Percentiles rank a stretch among this genome's conserved stretches.
These are phyloP conservation scores for Chunga burmeisteri DNA, from an alignment of 2,113 vertebrate species.

Conservation along the genomic window DNA sequence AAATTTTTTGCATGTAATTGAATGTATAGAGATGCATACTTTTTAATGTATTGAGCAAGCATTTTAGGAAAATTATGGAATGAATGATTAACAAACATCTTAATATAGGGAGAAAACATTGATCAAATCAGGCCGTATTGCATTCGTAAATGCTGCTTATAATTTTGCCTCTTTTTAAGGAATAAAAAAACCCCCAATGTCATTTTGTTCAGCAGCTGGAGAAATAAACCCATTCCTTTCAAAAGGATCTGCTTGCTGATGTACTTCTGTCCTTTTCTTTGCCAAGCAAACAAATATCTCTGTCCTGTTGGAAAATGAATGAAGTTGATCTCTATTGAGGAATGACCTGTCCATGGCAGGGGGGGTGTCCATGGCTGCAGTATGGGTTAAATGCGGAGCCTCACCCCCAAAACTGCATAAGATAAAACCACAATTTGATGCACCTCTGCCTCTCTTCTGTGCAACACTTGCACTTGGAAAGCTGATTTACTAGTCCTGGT, in stretches of 20 bases:
- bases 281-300: not conserved
- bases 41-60: constrained; percentile 8
- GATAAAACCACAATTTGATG: not conserved
- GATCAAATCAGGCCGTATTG: constrained; percentile 5
- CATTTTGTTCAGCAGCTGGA: not conserved
- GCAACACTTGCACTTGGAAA: not conserved
- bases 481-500: not conserved
- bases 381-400: not conserved
- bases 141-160: constrained; percentile 1
- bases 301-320: not conserved
- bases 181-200: not conserved
- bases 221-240: not conserved
- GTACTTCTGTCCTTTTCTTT: not conserved
- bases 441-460: not conserved
- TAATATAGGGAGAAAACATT: constrained; percentile 52
- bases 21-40: not conserved
- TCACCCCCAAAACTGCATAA: not conserved
- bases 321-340: not conserved
- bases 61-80: constrained; percentile 21
- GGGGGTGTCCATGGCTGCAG: rapidly evolving
- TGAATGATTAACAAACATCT: constrained; percentile 8
- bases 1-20: constrained; percentile 37
- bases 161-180: not conserved
- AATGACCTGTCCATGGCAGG: not conserved
- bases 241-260: not conserved